Evolutionary conservation across 2,797 vertebrate species (phyloP), one percentile per base, ranked within the genome.

Genomic region (Anolis apletophallus): DNA sequence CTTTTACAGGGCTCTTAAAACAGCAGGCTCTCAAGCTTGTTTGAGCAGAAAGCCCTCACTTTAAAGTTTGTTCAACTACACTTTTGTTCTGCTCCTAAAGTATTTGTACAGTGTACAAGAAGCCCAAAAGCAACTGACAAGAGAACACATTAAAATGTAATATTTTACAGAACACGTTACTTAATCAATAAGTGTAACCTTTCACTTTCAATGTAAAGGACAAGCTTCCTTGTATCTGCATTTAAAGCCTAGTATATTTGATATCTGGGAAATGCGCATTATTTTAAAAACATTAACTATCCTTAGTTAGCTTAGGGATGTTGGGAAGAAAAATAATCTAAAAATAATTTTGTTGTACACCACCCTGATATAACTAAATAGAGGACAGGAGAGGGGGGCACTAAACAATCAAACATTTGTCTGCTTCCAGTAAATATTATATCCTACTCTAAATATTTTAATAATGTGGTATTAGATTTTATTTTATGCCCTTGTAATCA

Each of bases 1-100:
- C 64, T 76, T 77, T 87, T 80, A 73, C 14, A n/a, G 75, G 67
- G 68, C 32, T 73, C 46, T 74, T 87, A 79, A 82, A 79, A 79
- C 59, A 83, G 69, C 69, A 84, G 59, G 46, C 14, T 50, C 80
- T 87, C 54, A 73, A 79, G 36, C 12, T 80, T 73, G 55, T 78
- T 36, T 61, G 17, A 73, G 52, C 23, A 85, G 74, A 85, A 85
- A 83, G 40, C 23, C 12, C 71, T 36, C 40, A 83, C 55, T 40
- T 79, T 72, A 73, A 69, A 83, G 32, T 67, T 87, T 87, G 36
- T 40, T 86, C 50, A 78, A 23, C n/a, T 73, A 72, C 23, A 80
- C 55, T 64, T 84, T 50, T 77, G 55, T 52, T 50, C 55, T 67
- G 55, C 23, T 83, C 68, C 76, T 74, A 57, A 84, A 84, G n/a